Conservation (phyloP, 2,797 vertebrate genomes). For the Rhinogobio ventralis region DNA sequence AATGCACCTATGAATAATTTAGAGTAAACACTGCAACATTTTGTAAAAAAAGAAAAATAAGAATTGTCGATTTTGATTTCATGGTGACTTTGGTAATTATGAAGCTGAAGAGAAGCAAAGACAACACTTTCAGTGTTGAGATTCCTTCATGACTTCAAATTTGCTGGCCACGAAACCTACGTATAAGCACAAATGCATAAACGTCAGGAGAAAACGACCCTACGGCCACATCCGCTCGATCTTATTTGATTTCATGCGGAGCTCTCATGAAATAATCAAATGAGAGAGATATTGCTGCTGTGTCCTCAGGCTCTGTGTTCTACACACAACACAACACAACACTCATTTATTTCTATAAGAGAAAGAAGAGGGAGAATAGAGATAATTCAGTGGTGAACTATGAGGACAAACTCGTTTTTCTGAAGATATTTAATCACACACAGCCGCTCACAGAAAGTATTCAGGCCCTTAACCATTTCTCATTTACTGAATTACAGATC, state of each 20-base stretch:
- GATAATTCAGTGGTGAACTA: slow-evolving; percentile 42
- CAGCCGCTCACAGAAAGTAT: not conserved
- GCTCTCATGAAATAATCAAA: slow-evolving; percentile 68
- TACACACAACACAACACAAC: slow-evolving; percentile 68
- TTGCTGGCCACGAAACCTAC: slow-evolving; percentile 16
- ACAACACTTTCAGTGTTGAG: slow-evolving; percentile 5
- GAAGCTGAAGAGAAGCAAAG: slow-evolving; percentile 2
- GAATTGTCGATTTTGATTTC: too few relatives aligned
- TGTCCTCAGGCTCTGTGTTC: slow-evolving; percentile 61
- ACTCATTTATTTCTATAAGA: slow-evolving; percentile 54
- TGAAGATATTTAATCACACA: slow-evolving; percentile 27
- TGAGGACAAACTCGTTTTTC: not conserved
- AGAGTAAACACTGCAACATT: too few relatives aligned
- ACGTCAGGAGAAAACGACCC: slow-evolving; percentile 44
- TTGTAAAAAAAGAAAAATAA: too few relatives aligned
- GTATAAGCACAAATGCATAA: slow-evolving; percentile 55
- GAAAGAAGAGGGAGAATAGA: slow-evolving; percentile 62
- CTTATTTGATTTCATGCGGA: slow-evolving; percentile 63
- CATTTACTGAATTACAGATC: not conserved
- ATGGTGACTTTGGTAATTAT: not conserved
- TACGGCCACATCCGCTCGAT: slow-evolving; percentile 70
- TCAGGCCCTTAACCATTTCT: not conserved
- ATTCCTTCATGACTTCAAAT: slow-evolving; percentile 48
- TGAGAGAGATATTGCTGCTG: slow-evolving; percentile 69
- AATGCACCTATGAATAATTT: too few relatives aligned